A percentile compares a stretch with the other conserved stretches of the same genome.
Evolutionary conservation across 1,140 invertebrate genomes (phyloP).

Genomic region (Drosophila obscura): DNA sequence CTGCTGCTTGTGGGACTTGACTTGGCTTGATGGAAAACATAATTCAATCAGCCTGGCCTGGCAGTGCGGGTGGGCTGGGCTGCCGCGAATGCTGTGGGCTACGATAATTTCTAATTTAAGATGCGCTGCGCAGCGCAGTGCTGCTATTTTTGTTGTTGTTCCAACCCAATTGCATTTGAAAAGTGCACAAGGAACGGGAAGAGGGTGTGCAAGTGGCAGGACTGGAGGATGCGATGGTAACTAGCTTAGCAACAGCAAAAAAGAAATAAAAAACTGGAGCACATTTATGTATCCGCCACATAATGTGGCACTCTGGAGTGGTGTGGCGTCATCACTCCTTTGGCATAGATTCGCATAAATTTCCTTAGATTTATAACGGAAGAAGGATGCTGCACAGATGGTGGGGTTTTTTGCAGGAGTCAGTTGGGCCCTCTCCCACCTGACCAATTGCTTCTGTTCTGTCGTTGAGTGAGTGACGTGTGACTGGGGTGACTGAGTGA

Average conservation of each 20-base stretch:
- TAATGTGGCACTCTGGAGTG: not conserved
- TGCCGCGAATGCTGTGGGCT: no score
- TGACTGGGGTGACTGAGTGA: conserved; percentile 26
- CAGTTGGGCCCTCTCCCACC: not conserved
- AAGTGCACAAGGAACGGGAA: no score
- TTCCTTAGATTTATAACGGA: conserved; percentile 3
- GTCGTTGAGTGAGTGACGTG: conserved; percentile 25
- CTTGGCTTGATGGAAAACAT: conserved; percentile 31
- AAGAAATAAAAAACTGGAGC: not conserved
- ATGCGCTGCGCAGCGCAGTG: no score
- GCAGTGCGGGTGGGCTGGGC: not conserved
- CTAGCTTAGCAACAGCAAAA: not conserved
- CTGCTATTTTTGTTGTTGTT: no score
- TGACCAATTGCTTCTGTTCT: not conserved
- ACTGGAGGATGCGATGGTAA: no score
- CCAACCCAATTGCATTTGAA: no score
- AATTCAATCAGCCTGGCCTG: conserved; percentile 28
- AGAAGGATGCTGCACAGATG: conserved; percentile 1
- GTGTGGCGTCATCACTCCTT: not conserved
- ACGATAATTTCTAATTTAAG: no score
- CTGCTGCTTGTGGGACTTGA: conserved; percentile 7
- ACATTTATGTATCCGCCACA: conserved; percentile 7
- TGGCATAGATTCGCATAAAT: conserved; percentile 4
- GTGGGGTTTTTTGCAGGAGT: not conserved
- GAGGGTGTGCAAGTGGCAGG: no score